Evolutionary conservation across 2,888 invertebrate genomes (phyloP).

Genomic region (Orthosia incerta): DNA sequence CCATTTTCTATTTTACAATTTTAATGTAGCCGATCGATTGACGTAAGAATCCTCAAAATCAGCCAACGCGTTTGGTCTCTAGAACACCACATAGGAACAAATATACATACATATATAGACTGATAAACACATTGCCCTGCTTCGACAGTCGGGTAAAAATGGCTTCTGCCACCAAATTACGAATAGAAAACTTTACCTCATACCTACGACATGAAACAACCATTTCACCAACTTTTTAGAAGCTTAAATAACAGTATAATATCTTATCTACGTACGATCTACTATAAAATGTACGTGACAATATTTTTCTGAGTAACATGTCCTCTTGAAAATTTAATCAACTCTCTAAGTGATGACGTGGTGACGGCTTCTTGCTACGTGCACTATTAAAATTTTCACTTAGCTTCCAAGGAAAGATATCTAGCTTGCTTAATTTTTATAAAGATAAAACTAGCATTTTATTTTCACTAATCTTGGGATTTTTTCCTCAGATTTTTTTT

Average conservation of each 20-base stretch:
- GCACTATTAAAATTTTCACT: slow-evolving; percentile 39
- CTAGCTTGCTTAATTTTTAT: background rate
- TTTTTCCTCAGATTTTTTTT: background rate
- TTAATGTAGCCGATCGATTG: too few relatives aligned
- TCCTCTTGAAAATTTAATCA: slow-evolving; percentile 51
- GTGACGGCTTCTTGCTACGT: slow-evolving; percentile 23
- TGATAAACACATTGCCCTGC: too few relatives aligned
- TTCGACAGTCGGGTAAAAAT: too few relatives aligned
- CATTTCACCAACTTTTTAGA: background rate
- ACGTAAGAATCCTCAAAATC: too few relatives aligned
- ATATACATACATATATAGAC: too few relatives aligned
- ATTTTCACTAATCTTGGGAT: background rate
- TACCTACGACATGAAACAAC: background rate
- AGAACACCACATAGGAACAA: too few relatives aligned
- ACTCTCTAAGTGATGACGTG: slow-evolving; percentile 41
- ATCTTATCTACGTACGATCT: slow-evolving; percentile 5
- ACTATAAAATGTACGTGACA: slow-evolving; percentile 29
- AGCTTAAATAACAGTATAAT: background rate
- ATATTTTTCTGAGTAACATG: slow-evolving; percentile 33
- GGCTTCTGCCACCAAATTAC: background rate
- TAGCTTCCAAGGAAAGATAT: background rate
- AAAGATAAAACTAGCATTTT: background rate
- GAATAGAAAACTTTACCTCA: background rate
- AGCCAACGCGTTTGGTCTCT: too few relatives aligned
- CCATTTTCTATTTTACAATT: too few relatives aligned